Evolutionary conservation across 2,888 invertebrate genomes (phyloP).

Genomic region (Drosophila greeni): DNA sequence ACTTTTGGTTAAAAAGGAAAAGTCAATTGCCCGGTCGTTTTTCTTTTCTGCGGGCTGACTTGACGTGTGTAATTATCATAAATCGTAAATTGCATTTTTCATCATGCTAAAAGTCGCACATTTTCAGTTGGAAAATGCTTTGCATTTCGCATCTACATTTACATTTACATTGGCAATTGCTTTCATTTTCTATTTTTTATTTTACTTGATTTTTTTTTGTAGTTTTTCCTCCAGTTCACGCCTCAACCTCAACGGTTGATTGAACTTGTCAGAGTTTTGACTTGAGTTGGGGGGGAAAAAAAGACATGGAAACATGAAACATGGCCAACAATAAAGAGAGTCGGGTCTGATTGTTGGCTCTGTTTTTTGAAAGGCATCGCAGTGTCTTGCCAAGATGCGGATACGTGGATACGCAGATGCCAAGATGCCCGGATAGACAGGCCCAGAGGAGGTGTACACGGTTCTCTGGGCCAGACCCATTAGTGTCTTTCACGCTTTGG

Average conservation of each 20-base stretch:
- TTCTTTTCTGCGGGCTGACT: conserved; percentile 43
- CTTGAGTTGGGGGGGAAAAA: conserved; percentile 38
- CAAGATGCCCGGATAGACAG: conserved; percentile 22
- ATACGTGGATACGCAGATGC: conserved; percentile 43
- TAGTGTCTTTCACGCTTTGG: conserved; percentile 56
- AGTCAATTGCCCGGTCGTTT: conserved; percentile 64
- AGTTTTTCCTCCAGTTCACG: conserved; percentile 56
- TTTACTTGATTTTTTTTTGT: conserved; percentile 14
- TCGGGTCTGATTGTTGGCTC: conserved; percentile 12
- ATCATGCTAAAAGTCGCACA: conserved; percentile 70
- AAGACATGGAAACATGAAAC: conserved; percentile 38
- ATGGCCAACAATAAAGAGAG: conserved; percentile 30
- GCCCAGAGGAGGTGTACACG: conserved; percentile 5
- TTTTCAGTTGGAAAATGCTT: conserved; percentile 62
- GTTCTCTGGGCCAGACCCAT: conserved; percentile 46
- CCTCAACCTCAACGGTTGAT: conserved; percentile 70
- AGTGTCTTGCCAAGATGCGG: conserved; percentile 47
- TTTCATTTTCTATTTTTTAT: conserved; percentile 37
- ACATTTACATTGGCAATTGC: conserved; percentile 50
- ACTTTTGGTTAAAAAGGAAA: conserved; percentile 59
- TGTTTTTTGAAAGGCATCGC: conserved; percentile 50
- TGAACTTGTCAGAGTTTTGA: conserved; percentile 64
- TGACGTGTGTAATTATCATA: conserved; percentile 71
- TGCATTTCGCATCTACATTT: conserved; percentile 57
- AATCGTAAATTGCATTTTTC: conserved; percentile 64